Percentiles rank a stretch among this genome's conserved stretches.
Conservation (phyloP, 2,113 vertebrate species). For the Xiphorhynchus elegans region DNA sequence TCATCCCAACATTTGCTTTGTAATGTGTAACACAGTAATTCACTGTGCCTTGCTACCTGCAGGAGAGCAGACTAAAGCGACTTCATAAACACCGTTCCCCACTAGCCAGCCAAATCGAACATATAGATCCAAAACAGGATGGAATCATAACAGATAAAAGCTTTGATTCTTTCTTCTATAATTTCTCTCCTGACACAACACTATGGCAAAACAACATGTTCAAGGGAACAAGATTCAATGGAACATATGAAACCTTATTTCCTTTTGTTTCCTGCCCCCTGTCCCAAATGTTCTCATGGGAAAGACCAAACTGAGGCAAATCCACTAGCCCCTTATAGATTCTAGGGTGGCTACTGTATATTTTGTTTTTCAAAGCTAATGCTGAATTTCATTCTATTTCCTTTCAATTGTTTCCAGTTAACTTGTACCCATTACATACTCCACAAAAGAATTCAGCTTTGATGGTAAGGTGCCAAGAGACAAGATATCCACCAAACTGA, state of each 20-base stretch:
- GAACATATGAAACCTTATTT: neutral
- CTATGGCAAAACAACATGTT: neutral
- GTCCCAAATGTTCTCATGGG: neutral
- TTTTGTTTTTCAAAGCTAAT: neutral
- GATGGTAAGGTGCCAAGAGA: neutral
- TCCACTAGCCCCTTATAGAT: neutral
- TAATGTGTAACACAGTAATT: neutral
- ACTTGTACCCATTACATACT: neutral
- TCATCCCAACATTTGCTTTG: neutral
- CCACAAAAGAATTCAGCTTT: neutral
- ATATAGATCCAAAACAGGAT: neutral
- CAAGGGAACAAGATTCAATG: neutral
- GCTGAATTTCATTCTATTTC: neutral
- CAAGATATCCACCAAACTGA: neutral
- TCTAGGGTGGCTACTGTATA: neutral
- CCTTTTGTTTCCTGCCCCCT: neutral
- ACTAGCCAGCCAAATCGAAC: neutral
- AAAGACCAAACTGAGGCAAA: neutral
- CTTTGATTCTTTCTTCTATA: neutral
- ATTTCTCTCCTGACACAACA: neutral
- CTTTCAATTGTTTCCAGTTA: neutral
- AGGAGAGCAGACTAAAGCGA: neutral
- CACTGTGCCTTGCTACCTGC: neutral
- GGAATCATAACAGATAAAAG: neutral
- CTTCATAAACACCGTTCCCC: neutral